Conservation (phyloP, 1,140 invertebrate species). For the Subanguina moxae region DNA sequence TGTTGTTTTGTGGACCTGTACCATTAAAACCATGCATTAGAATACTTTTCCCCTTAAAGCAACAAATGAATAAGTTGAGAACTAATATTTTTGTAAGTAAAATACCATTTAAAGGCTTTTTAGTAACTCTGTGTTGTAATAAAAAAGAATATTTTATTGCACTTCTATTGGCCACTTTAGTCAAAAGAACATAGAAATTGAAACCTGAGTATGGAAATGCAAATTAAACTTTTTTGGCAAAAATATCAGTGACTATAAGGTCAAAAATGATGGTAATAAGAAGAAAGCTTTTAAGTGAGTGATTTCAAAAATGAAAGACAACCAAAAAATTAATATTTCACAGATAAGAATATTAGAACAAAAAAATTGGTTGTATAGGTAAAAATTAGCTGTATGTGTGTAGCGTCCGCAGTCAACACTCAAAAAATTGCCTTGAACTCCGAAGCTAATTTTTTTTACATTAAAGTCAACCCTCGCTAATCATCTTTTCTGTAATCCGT, state of each 20-base stretch:
- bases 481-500: too few species aligned
- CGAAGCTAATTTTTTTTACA: too few species aligned
- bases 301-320: background rate
- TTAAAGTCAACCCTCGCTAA: too few species aligned
- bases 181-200: slow-evolving; percentile 2
- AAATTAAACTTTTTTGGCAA: slow-evolving; percentile 1
- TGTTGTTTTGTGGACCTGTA: background rate
- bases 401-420: too few species aligned
- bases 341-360: background rate
- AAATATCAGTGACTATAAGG: slow-evolving; percentile 1
- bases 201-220: slow-evolving; percentile 11
- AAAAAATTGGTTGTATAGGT: too few species aligned
- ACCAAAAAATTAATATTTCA: background rate
- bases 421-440: too few species aligned
- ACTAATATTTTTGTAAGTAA: too few species aligned
- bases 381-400: too few species aligned
- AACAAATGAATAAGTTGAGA: too few species aligned
- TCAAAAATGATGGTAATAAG: slow-evolving; percentile 5
- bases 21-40: background rate
- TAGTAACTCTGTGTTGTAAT: background rate
- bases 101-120: slow-evolving; percentile 2
- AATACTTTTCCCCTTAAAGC: background rate
- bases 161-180: too few species aligned
- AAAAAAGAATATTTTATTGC: background rate
- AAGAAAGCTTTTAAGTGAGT: background rate